Evolutionary conservation across 2,113 vertebrate genomes (phyloP).

Genomic region (Astatoreochromis straeleni): DNA sequence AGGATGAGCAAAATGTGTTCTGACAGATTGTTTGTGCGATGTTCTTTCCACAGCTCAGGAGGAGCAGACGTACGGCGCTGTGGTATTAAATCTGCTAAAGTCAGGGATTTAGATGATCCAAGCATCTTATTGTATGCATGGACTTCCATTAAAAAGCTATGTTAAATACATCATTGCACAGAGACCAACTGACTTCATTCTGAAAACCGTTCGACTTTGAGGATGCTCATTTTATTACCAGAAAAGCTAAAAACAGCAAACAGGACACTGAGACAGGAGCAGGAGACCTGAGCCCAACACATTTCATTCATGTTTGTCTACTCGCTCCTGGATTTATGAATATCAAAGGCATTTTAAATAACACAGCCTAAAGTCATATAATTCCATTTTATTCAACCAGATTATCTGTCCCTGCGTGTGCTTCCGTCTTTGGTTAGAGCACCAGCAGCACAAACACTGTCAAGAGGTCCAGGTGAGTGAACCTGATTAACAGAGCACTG

Average conservation of each 20-base stretch:
- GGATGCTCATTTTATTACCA: neutral
- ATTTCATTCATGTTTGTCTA: neutral
- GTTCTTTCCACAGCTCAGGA: neutral
- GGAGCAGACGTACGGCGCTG: neutral
- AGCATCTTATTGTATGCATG: neutral
- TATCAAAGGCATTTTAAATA: neutral
- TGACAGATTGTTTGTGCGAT: neutral
- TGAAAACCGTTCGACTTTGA: neutral
- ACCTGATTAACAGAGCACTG: accelerated
- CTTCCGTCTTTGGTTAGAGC: neutral
- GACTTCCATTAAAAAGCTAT: neutral
- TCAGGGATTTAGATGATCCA: neutral
- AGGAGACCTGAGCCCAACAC: neutral
- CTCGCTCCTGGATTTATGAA: neutral
- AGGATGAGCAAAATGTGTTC: neutral
- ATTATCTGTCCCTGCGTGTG: neutral
- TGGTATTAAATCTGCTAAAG: neutral
- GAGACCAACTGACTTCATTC: neutral
- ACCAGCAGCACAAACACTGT: neutral
- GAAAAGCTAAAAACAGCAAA: neutral
- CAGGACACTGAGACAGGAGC: neutral
- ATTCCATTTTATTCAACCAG: neutral
- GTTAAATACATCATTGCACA: neutral
- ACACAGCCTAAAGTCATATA: neutral
- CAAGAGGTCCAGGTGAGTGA: neutral